Evolutionary conservation across 2,888 invertebrate species (phyloP).

Genomic region (Dorcus hopei): DNA sequence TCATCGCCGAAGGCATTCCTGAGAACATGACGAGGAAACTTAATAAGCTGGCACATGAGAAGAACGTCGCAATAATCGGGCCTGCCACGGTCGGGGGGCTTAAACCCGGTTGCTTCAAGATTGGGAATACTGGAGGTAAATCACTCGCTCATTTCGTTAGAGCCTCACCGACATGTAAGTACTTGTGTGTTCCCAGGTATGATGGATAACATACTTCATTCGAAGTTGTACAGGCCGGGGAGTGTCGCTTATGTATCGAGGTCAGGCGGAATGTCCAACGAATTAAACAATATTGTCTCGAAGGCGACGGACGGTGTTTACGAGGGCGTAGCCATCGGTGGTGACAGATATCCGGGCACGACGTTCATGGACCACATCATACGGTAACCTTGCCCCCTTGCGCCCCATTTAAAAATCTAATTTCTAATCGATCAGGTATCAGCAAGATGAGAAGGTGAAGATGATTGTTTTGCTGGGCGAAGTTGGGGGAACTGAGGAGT

Average conservation of each 20-base stretch:
- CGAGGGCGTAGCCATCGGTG: slow-evolving; percentile 96
- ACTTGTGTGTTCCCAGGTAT: slow-evolving; percentile 52
- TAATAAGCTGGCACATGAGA: slow-evolving; percentile 77
- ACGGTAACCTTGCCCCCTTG: slow-evolving; percentile 49
- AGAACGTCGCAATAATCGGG: slow-evolving; percentile 60
- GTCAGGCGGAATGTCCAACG: slow-evolving; percentile 99
- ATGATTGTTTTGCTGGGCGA: slow-evolving; percentile 95
- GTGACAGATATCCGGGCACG: slow-evolving; percentile 96
- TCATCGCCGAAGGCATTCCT: slow-evolving; percentile 99
- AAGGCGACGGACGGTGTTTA: slow-evolving; percentile 96
- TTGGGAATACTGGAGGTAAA: slow-evolving; percentile 94
- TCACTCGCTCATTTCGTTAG: neutral
- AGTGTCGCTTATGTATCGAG: slow-evolving; percentile 97
- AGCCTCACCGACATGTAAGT: too few species aligned
- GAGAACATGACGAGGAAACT: slow-evolving; percentile 97
- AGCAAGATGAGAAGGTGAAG: slow-evolving; percentile 79
- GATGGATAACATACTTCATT: slow-evolving; percentile 98
- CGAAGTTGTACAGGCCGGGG: slow-evolving; percentile 94
- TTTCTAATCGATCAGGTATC: slow-evolving; percentile 49
- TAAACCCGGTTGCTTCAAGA: slow-evolving; percentile 98
- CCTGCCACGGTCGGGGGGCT: slow-evolving; percentile 95
- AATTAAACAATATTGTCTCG: slow-evolving; percentile 95
- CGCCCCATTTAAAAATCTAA: neutral
- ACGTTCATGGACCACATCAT: slow-evolving; percentile 97
- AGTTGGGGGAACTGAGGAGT: slow-evolving; percentile 98